Conservation (phyloP, 1,140 invertebrate genomes). For the Scaptomyza montana region DNA sequence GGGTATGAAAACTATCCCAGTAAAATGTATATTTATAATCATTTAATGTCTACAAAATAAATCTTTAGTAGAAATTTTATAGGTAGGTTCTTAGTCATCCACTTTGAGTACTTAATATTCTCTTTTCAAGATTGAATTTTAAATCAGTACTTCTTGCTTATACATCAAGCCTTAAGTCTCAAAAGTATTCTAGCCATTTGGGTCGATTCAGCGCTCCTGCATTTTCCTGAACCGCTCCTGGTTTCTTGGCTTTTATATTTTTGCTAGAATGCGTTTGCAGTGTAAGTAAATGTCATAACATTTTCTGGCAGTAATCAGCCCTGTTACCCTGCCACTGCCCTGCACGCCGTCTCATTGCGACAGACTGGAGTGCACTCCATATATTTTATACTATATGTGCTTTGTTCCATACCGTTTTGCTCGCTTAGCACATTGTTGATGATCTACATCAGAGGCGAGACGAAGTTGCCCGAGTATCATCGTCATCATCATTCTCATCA, state of each 20-base stretch:
- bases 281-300: slow-evolving; percentile 69
- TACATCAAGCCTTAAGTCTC: too few relatives aligned
- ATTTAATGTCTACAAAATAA: too few relatives aligned
- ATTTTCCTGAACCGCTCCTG: slow-evolving; percentile 40
- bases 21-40: too few relatives aligned
- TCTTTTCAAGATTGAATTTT: too few relatives aligned
- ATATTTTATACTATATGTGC: slow-evolving; percentile 1
- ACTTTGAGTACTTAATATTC: too few relatives aligned
- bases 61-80: too few relatives aligned
- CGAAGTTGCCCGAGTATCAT: neutral
- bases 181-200: too few relatives aligned
- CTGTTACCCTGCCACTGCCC: neutral
- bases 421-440: slow-evolving; percentile 76
- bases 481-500: slow-evolving; percentile 31
- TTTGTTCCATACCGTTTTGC: slow-evolving; percentile 43
- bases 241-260: slow-evolving; percentile 14
- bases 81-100: too few relatives aligned
- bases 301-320: slow-evolving; percentile 69
- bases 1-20: too few relatives aligned
- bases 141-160: too few relatives aligned
- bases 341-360: neutral
- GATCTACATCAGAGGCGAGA: slow-evolving; percentile 64
- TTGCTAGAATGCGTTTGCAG: slow-evolving; percentile 11
- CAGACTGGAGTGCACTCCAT: slow-evolving; percentile 15
- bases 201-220: neutral